Evolutionary conservation across 2,797 vertebrate genomes (phyloP).

Genomic region (Cuniculus paca): DNA sequence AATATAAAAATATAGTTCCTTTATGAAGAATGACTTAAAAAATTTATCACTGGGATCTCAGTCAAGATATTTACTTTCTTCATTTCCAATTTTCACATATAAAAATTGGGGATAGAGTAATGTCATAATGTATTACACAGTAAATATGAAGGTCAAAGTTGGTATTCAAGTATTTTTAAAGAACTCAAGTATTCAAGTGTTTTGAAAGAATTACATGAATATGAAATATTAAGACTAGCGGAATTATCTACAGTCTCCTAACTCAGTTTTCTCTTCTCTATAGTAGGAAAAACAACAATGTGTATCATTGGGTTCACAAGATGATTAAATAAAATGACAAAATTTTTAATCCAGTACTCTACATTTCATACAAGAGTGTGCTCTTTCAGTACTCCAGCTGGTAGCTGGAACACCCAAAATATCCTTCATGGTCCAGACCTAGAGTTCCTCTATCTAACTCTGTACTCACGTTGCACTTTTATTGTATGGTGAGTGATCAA

Average conservation of each 20-base stretch:
- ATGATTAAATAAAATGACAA: background rate
- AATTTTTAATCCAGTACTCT: slow-evolving; percentile 7
- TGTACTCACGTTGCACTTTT: slow-evolving; percentile 64
- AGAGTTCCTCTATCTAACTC: background rate
- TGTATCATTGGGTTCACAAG: background rate
- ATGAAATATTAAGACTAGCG: background rate
- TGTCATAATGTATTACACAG: background rate
- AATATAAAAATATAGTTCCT: background rate
- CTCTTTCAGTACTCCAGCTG: background rate
- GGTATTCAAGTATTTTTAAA: too few species aligned
- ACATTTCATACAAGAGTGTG: background rate
- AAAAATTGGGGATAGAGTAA: background rate
- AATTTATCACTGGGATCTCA: background rate
- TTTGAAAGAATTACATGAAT: slow-evolving; percentile 5
- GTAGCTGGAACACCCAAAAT: background rate
- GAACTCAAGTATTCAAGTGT: background rate
- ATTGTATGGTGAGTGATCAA: slow-evolving; percentile 69
- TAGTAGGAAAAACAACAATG: background rate
- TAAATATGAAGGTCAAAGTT: background rate
- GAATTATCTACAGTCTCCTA: slow-evolving; percentile 8
- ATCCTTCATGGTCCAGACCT: background rate
- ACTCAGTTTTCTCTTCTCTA: background rate
- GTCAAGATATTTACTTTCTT: background rate
- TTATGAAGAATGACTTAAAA: background rate
- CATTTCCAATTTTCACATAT: background rate